Evolutionary conservation across 2,888 invertebrate genomes (phyloP).

Genomic region (Argyresthia goedartella): DNA sequence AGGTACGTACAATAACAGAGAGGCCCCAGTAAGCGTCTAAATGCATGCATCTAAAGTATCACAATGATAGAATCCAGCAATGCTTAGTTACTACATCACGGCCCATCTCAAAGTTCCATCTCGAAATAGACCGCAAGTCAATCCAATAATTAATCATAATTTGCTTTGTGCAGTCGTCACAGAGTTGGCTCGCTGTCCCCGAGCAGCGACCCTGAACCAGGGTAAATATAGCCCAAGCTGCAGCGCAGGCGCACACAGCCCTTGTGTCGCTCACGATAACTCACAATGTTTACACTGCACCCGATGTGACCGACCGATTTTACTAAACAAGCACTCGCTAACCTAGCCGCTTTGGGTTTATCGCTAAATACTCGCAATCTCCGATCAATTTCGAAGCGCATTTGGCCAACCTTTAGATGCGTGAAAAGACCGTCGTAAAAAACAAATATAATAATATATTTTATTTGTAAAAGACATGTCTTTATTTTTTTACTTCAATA

Average conservation of each 20-base stretch:
- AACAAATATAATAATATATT: no score
- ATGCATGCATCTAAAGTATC: no score
- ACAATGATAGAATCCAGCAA: no score
- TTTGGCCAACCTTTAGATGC: no score
- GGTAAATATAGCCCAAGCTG: conserved; percentile 49
- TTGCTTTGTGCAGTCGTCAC: conserved; percentile 37
- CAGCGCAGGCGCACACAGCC: conserved; percentile 5
- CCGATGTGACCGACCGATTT: not conserved
- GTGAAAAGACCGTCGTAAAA: no score
- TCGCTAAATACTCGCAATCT: no score
- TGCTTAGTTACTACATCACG: no score
- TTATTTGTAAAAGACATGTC: no score
- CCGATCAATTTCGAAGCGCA: no score
- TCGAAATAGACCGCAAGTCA: conserved; percentile 27
- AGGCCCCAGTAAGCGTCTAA: no score
- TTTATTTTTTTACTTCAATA: no score
- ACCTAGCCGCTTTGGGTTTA: not conserved
- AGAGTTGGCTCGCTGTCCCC: conserved; percentile 41
- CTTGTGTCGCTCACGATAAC: conserved; percentile 1
- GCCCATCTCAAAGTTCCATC: not conserved
- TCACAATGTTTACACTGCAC: not conserved
- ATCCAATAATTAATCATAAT: conserved; percentile 55
- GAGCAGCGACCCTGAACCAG: conserved; percentile 45
- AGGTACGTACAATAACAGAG: no score
- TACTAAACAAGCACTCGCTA: not conserved